phyloP scores from a whole-genome alignment of 1,140 invertebrate genomes.

The Drosophila kepulauana region DNA sequence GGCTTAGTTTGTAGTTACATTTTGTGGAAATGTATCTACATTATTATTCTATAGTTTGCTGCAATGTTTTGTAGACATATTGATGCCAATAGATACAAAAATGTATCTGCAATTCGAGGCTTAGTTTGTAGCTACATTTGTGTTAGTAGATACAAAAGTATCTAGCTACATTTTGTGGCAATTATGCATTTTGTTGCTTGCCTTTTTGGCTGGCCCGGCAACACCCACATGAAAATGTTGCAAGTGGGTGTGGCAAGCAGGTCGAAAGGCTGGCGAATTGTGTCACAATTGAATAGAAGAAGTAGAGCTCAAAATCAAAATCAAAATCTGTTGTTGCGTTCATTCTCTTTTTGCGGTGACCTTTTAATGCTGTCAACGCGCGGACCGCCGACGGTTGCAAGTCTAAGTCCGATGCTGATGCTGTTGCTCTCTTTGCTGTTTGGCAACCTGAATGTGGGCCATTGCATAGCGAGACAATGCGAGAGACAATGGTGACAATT shows the following conservation, averaged over 20 bases:
- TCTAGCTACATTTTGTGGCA: no score
- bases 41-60: no score
- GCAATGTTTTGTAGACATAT: no score
- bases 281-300: slow-evolving; percentile 12
- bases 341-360: slow-evolving; percentile 29
- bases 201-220: slow-evolving; percentile 5
- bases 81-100: no score
- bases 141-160: no score
- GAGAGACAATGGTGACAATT: slow-evolving; percentile 78
- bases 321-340: no score
- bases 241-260: slow-evolving; percentile 58
- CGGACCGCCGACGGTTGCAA: slow-evolving; percentile 51
- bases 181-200: no score
- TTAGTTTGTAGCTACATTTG: no score
- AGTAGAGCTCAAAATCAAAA: background rate
- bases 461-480: slow-evolving; percentile 56
- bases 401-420: background rate
- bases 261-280: background rate
- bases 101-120: no score
- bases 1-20: no score
- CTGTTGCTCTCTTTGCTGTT: slow-evolving; percentile 51
- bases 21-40: no score
- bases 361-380: slow-evolving; percentile 80
- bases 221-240: slow-evolving; percentile 37
- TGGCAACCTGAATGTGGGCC: slow-evolving; percentile 57